Conservation (phyloP, 2,113 vertebrate genomes). For the Tinamus guttatus region DNA sequence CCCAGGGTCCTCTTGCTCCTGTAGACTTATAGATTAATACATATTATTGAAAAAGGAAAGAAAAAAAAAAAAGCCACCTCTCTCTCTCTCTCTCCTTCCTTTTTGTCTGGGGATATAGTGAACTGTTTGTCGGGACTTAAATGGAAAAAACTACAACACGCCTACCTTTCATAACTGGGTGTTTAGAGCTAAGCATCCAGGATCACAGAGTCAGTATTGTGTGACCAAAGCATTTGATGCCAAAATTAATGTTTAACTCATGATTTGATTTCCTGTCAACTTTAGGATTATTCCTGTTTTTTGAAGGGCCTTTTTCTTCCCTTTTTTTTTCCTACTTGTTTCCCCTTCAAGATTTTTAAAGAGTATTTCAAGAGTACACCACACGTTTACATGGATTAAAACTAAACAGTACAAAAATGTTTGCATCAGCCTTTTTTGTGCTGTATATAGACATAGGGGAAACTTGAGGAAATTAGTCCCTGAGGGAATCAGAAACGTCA, state of each 20-base stretch:
- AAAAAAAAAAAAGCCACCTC: slow-evolving; percentile 70
- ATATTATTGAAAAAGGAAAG: slow-evolving; percentile 82
- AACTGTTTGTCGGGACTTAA: slow-evolving; percentile 94
- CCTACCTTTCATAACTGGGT: slow-evolving; percentile 97
- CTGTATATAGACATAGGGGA: slow-evolving; percentile 47
- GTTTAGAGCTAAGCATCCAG: slow-evolving; percentile 89
- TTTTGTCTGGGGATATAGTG: slow-evolving; percentile 82
- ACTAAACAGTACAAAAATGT: slow-evolving; percentile 69
- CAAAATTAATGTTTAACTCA: slow-evolving; percentile 90
- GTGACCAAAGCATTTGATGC: slow-evolving; percentile 99
- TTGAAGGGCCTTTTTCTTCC: slow-evolving; percentile 68
- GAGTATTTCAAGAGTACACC: slow-evolving; percentile 68
- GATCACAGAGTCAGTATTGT: slow-evolving; percentile 93
- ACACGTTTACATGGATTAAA: slow-evolving; percentile 78
- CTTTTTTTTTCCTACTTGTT: slow-evolving; percentile 70
- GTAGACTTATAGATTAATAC: slow-evolving; percentile 85
- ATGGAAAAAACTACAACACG: slow-evolving; percentile 96
- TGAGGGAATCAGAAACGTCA: slow-evolving; percentile 66
- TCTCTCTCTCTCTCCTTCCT: slow-evolving; percentile 79
- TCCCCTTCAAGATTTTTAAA: slow-evolving; percentile 73
- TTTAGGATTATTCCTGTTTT: slow-evolving; percentile 73
- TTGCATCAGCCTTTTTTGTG: slow-evolving; percentile 73
- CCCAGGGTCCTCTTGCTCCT: slow-evolving; percentile 73
- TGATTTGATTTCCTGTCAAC: slow-evolving; percentile 79
- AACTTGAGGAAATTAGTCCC: slow-evolving; percentile 62